phyloP scores from a whole-genome alignment of 2,888 invertebrate species.

The Andrena hattorfiana region DNA sequence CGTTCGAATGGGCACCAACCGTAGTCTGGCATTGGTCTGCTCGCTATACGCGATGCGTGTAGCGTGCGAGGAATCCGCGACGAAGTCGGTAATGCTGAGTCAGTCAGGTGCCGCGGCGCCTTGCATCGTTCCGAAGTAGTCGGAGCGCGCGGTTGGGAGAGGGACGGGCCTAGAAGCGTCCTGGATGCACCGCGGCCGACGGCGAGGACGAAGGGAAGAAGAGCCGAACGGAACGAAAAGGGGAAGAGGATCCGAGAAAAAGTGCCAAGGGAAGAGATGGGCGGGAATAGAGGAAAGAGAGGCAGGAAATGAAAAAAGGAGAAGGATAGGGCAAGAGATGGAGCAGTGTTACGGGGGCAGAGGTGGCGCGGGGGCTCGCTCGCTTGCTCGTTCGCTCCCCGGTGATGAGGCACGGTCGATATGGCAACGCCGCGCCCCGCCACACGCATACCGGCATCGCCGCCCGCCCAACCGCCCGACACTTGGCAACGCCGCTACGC shows the following conservation, averaged over 20 bases:
- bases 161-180: not conserved
- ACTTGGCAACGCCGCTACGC: slow-evolving; percentile 68
- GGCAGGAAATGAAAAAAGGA: slow-evolving; percentile 35
- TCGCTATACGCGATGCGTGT: slow-evolving; percentile 59
- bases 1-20: slow-evolving; percentile 65
- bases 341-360: not conserved
- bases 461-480: slow-evolving; percentile 55
- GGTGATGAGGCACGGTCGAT: slow-evolving; percentile 81
- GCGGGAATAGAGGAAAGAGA: slow-evolving; percentile 4
- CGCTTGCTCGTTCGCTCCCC: slow-evolving; percentile 54
- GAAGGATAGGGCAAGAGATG: slow-evolving; percentile 29
- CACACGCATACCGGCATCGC: slow-evolving; percentile 76
- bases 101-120: slow-evolving; percentile 74
- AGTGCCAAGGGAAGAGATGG: not conserved
- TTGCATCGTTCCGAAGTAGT: slow-evolving; percentile 48
- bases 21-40: slow-evolving; percentile 74
- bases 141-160: slow-evolving; percentile 11
- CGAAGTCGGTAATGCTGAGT: slow-evolving; percentile 74
- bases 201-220: not conserved
- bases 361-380: slow-evolving; percentile 26
- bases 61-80: slow-evolving; percentile 67
- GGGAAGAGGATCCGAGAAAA: slow-evolving; percentile 5
- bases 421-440: slow-evolving; percentile 83
- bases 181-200: not conserved
- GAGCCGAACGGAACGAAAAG: not conserved